Evolutionary conservation across 2,888 invertebrate genomes (phyloP).

Genomic region (Leptinotarsa juncta): DNA sequence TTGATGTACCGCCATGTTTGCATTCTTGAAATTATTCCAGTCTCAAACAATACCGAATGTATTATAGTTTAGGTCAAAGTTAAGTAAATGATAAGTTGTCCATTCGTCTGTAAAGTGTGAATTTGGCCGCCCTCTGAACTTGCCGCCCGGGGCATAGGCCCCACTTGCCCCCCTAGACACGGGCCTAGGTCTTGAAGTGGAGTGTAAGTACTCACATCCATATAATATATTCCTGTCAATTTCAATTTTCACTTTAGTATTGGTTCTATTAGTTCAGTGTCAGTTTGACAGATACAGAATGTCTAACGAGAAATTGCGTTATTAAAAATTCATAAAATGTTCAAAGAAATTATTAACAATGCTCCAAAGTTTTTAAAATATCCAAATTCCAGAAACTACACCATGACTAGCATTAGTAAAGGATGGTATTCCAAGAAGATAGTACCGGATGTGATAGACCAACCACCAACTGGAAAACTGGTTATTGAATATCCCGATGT

Average conservation of each 20-base stretch:
- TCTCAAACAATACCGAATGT: no score
- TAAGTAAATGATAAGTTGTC: no score
- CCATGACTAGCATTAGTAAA: conserved; percentile 5
- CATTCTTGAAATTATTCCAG: no score
- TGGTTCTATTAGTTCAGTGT: not conserved
- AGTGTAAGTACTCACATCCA: no score
- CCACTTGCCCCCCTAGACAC: no score
- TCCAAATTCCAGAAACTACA: not conserved
- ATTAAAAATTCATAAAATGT: not conserved
- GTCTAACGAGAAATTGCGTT: not conserved
- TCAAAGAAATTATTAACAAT: conserved; percentile 2
- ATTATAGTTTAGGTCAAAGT: no score
- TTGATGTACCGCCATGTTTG: no score
- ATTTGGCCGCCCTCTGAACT: no score
- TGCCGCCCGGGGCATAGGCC: no score
- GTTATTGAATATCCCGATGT: conserved; percentile 68
- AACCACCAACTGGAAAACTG: conserved; percentile 60
- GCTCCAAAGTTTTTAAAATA: not conserved
- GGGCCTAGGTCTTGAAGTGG: no score
- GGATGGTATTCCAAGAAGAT: conserved; percentile 22
- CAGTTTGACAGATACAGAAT: conserved; percentile 6
- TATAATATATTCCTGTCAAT: not conserved
- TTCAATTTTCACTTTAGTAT: not conserved
- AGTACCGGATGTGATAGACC: conserved; percentile 27
- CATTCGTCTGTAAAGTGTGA: no score